phyloP scores from a whole-genome alignment of 2,888 invertebrate genomes.

The Nematopogon swammerdamellus region DNA sequence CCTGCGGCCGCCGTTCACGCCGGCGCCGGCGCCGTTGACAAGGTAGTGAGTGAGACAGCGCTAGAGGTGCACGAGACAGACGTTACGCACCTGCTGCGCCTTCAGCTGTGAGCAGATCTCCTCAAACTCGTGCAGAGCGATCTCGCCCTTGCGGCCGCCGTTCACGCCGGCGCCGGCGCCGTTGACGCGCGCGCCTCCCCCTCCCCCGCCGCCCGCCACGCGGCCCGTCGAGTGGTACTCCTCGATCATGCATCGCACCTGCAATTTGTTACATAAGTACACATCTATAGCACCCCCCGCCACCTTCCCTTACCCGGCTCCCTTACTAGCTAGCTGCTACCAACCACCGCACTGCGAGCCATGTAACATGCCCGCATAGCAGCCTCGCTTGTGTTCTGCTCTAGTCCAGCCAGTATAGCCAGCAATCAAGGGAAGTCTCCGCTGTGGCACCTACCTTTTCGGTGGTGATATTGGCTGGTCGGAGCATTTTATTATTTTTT shows the following conservation, averaged over 20 bases:
- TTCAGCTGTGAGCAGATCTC: constrained; percentile 84
- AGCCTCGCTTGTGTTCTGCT: too few species aligned
- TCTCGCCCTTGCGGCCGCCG: constrained; percentile 68
- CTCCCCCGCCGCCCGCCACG: constrained; percentile 24
- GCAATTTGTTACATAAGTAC: constrained; percentile 15
- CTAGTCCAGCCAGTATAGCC: too few species aligned
- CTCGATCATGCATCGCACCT: constrained; percentile 82
- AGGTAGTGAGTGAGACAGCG: too few species aligned
- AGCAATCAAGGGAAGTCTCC: too few species aligned
- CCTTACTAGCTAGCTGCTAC: neutral
- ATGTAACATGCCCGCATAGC: too few species aligned
- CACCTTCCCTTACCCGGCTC: neutral
- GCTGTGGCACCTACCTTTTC: too few species aligned
- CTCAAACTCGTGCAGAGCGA: constrained; percentile 89
- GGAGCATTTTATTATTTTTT: too few species aligned
- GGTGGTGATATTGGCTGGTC: too few species aligned
- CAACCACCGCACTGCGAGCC: too few species aligned
- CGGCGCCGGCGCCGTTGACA: too few species aligned
- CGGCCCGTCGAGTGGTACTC: constrained; percentile 60
- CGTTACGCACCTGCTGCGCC: constrained; percentile 75
- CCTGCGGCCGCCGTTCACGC: constrained; percentile 59
- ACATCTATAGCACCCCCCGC: neutral
- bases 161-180: constrained; percentile 45
- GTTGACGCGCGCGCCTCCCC: constrained; percentile 11
- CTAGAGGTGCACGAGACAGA: too few species aligned